Evolutionary conservation across 2,113 vertebrate species (phyloP), one percentile per base, ranked within the genome.

Genomic region (Oxyura jamaicensis): DNA sequence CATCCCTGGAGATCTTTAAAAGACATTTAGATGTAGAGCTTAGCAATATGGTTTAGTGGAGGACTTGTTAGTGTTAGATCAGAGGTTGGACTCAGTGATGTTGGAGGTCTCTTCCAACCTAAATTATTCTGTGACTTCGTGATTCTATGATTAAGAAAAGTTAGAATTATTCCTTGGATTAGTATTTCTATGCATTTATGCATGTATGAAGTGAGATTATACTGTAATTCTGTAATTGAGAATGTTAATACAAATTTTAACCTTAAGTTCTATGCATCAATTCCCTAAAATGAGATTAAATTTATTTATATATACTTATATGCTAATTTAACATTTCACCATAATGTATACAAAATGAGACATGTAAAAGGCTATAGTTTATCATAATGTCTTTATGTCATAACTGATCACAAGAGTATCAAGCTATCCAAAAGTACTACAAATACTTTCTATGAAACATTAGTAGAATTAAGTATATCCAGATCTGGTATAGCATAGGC

Each of bases 181-280:
- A 67, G 41, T 59, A 3, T 52, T 94, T 72, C 7, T 90, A 71
- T 86, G 11, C 4, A 17, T 36, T 2, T 9, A 1, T 75, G 46
- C 8, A 33, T 50, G 9, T 46, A 6, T 1, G 0, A 56, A 11
- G 5, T 81, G 7, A 55, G 31, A 63, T 13, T 11, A 1, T 31
- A 20, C 21, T 21, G 46, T 48, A 22, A 21, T 50, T 31, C 4
- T 28, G 14, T 46, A 56, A 35, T 41, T 36, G 71, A 59, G 50
- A 53, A 22, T 35, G 17, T 67, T 41, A 5, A 39, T 53, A 46
- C 0, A 72, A 72, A 53, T n/a, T 65, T 59, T 69, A 28, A 33
- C 7, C 75, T 60, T 6, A 93, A 80, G 15, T 31, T 14, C 1
- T 81, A 23, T 33, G 8, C 7, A 56, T 60, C 82, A 81, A 75